phyloP scores from a whole-genome alignment of 2,113 vertebrate species.

The Argyrosomus japonicus region DNA sequence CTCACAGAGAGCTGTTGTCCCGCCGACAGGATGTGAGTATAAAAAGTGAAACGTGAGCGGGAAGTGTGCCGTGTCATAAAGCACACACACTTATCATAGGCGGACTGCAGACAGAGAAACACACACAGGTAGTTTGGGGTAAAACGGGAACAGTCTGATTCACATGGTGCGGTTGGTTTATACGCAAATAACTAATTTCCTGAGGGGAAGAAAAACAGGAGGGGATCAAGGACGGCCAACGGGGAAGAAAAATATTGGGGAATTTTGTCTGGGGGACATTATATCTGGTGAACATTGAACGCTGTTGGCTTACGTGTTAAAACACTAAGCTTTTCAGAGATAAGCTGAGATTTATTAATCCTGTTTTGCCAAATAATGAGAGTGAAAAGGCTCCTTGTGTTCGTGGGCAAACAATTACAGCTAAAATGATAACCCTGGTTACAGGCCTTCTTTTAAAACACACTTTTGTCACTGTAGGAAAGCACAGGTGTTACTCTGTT shows the following conservation, averaged over 20 bases:
- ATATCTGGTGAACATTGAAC: slow-evolving; percentile 42
- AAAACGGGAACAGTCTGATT: slow-evolving; percentile 62
- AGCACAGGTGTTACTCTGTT: neutral
- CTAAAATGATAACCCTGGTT: slow-evolving; percentile 24
- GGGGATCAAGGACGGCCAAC: slow-evolving; percentile 3
- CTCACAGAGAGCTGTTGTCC: slow-evolving; percentile 49
- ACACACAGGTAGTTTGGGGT: slow-evolving; percentile 29
- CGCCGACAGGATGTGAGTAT: slow-evolving; percentile 71
- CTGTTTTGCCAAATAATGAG: slow-evolving; percentile 27
- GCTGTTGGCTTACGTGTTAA: slow-evolving; percentile 18
- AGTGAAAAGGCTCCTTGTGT: slow-evolving; percentile 51
- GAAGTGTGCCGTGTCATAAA: slow-evolving; percentile 73
- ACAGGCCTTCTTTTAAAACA: neutral
- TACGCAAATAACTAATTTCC: slow-evolving; percentile 42
- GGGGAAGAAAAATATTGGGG: slow-evolving; percentile 30
- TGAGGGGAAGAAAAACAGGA: slow-evolving; percentile 46
- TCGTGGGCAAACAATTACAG: slow-evolving; percentile 3
- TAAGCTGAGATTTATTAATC: slow-evolving; percentile 56
- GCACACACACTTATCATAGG: slow-evolving; percentile 49
- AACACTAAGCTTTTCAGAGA: slow-evolving; percentile 47
- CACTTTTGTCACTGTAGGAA: neutral
- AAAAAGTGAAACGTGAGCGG: slow-evolving; percentile 80
- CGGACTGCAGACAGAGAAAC: slow-evolving; percentile 34
- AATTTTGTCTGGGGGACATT: slow-evolving; percentile 11
- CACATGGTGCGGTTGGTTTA: neutral